A percentile compares a stretch with the other conserved stretches of the same genome.
Conservation (phyloP, 2,113 vertebrate species). For the Sakesphorus luctuosus region DNA sequence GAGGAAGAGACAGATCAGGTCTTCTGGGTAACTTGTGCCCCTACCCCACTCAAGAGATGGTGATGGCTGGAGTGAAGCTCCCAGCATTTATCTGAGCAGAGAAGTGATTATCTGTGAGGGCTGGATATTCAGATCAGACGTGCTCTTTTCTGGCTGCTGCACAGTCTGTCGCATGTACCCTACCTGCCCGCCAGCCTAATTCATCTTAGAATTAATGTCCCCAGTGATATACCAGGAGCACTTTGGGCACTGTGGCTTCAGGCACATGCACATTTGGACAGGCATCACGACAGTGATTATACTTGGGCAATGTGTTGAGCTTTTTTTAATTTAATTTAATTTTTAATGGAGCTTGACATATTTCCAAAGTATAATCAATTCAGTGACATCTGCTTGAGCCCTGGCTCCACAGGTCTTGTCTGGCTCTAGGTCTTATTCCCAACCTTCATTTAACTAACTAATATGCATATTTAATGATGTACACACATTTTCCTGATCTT, state of each 20-base stretch:
- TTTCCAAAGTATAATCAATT: constrained; percentile 40
- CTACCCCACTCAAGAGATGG: background rate
- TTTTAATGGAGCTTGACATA: constrained; percentile 44
- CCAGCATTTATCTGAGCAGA: background rate
- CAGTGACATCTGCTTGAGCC: constrained; percentile 35
- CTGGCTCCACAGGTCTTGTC: background rate
- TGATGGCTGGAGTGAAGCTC: background rate
- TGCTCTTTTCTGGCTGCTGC: background rate
- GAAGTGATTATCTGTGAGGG: background rate
- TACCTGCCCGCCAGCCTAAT: background rate
- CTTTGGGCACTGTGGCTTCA: background rate
- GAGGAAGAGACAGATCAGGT: background rate
- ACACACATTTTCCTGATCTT: background rate
- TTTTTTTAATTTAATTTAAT: constrained; percentile 51
- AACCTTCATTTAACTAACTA: constrained; percentile 19
- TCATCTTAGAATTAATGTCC: background rate
- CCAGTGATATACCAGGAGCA: background rate
- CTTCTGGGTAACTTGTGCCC: background rate
- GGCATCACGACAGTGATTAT: background rate
- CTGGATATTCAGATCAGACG: background rate
- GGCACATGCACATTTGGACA: background rate
- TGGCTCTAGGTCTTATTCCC: constrained; percentile 20
- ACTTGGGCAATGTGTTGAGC: background rate
- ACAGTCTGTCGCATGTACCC: background rate
- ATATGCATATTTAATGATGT: constrained; percentile 35